Conservation (phyloP, 2,888 invertebrate species). For the Zelleria hepariella region DNA sequence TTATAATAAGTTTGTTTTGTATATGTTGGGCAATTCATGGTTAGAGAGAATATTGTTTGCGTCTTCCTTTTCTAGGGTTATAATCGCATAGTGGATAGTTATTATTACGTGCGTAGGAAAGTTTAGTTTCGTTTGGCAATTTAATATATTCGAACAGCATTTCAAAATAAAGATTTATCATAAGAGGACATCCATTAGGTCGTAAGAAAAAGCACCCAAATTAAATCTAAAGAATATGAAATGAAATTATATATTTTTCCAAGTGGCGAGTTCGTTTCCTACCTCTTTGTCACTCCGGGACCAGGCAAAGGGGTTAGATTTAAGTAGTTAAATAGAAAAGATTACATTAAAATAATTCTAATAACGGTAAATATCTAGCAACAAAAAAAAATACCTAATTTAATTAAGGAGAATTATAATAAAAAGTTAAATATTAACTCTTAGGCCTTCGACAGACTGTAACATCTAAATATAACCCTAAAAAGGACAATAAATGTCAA, state of each 20-base stretch:
- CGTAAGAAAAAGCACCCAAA: slow-evolving; percentile 34
- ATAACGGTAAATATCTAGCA: background rate
- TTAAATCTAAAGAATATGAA: slow-evolving; percentile 15
- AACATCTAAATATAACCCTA: too few species aligned
- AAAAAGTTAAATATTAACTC: too few species aligned
- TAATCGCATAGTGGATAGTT: background rate
- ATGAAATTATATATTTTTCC: slow-evolving; percentile 28
- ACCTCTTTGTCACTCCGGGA: slow-evolving; percentile 13
- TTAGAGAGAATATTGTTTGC: background rate
- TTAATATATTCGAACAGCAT: background rate
- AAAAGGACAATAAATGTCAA: too few species aligned
- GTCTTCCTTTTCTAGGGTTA: background rate
- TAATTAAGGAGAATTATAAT: too few species aligned
- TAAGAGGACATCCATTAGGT: slow-evolving; percentile 32
- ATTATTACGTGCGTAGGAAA: background rate
- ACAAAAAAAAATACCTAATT: too few species aligned
- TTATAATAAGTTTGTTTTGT: background rate
- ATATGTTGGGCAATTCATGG: background rate
- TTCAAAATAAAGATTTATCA: slow-evolving; percentile 11
- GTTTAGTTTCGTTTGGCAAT: background rate
- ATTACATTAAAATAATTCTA: background rate
- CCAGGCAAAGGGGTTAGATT: slow-evolving; percentile 14
- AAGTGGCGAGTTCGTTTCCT: slow-evolving; percentile 32
- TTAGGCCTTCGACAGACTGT: too few species aligned
- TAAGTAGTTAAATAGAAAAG: slow-evolving; percentile 6